These are phyloP conservation scores for Esperia sulphurella DNA, from an alignment of 2,888 invertebrate genomes.

Conservation along the genomic window DNA sequence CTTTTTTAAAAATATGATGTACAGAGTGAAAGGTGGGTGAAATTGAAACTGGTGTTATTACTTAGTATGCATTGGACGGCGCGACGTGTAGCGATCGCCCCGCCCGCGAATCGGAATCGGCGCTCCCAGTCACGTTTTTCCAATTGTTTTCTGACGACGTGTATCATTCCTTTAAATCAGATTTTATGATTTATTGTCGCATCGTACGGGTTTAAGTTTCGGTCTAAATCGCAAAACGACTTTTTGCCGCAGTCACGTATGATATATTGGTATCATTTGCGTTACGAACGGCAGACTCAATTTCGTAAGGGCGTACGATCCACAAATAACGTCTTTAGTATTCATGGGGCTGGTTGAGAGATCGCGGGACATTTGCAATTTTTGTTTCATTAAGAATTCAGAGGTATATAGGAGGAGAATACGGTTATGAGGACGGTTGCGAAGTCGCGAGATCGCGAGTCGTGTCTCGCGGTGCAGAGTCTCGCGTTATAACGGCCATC, in stretches of 20 bases:
- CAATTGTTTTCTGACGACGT: constrained; percentile 78
- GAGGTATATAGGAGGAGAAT: constrained; percentile 63
- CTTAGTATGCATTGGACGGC: constrained; percentile 76
- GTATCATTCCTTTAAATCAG: constrained; percentile 75
- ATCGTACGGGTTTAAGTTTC: constrained; percentile 29
- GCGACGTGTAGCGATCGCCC: constrained; percentile 42
- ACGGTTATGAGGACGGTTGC: constrained; percentile 23
- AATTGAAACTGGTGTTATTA: constrained; percentile 71
- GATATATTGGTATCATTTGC: constrained; percentile 63
- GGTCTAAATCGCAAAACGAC: constrained; percentile 38
- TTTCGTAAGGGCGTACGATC: constrained; percentile 62
- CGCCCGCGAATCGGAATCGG: constrained; percentile 39
- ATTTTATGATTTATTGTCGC: constrained; percentile 61
- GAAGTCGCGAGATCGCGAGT: constrained; percentile 14
- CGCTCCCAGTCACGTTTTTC: constrained; percentile 66
- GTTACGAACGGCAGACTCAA: constrained; percentile 59
- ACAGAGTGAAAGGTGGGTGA: constrained; percentile 54
- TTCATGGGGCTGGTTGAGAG: constrained; percentile 69
- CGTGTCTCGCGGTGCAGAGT: constrained; percentile 12
- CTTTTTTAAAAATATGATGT: constrained; percentile 37
- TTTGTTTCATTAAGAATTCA: constrained; percentile 77
- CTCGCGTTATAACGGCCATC: constrained; percentile 39
- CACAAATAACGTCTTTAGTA: constrained; percentile 75
- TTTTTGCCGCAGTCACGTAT: constrained; percentile 37
- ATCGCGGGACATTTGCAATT: constrained; percentile 73